Conservation (phyloP, 2,113 vertebrate species). For the Fulmarus glacialis region DNA sequence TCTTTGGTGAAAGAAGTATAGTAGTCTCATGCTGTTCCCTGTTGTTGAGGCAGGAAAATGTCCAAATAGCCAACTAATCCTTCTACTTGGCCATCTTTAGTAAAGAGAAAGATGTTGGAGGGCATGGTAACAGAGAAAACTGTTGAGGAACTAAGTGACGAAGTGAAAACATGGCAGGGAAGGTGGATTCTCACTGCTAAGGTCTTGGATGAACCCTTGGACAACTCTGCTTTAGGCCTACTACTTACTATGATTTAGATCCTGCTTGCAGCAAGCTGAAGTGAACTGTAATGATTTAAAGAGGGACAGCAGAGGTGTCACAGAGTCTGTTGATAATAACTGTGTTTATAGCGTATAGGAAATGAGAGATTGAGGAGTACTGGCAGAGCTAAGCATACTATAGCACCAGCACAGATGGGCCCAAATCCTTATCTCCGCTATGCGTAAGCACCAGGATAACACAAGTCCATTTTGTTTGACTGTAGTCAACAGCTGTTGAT, state of each 20-base stretch:
- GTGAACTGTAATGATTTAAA: background rate
- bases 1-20: background rate
- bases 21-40: background rate
- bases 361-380: background rate
- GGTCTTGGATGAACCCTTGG: background rate
- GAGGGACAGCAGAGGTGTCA: background rate
- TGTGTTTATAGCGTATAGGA: background rate
- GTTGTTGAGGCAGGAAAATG: background rate
- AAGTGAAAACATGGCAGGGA: background rate
- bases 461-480: background rate
- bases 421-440: background rate
- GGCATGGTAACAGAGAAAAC: background rate
- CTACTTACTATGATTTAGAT: background rate
- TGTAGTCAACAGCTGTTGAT: background rate
- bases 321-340: background rate
- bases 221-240: background rate
- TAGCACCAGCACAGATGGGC: background rate
- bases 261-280: background rate
- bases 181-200: background rate
- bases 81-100: background rate
- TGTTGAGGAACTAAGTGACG: background rate
- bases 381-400: background rate
- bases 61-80: background rate
- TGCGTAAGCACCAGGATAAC: background rate
- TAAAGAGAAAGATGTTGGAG: background rate